Evolutionary conservation across 2,797 vertebrate genomes (phyloP).

Genomic region (Coregonus suidteri): DNA sequence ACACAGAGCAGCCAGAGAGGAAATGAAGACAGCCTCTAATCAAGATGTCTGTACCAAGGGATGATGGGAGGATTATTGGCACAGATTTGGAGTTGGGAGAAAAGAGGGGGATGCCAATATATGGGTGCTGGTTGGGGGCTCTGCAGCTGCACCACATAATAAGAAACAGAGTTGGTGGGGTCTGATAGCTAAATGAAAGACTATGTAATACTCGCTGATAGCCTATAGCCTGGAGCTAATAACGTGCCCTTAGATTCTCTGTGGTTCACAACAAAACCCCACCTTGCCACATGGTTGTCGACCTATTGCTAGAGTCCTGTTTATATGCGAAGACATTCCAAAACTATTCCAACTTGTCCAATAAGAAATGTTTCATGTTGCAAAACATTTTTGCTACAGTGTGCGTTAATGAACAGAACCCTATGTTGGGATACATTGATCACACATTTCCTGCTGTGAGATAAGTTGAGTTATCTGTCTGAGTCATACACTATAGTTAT

Average conservation of each 20-base stretch:
- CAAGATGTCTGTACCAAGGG: not conserved
- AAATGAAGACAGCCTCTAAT: slow-evolving; percentile 7
- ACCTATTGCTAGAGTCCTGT: not conserved
- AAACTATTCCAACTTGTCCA: not conserved
- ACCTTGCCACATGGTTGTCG: not conserved
- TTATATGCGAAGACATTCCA: not conserved
- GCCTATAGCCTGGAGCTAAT: not conserved
- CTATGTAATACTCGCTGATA: not conserved
- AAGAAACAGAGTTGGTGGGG: not conserved
- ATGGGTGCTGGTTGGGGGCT: not conserved
- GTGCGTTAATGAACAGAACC: not conserved
- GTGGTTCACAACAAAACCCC: too few species aligned
- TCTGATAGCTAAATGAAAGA: not conserved
- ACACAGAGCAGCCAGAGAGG: not conserved
- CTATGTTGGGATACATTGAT: not conserved
- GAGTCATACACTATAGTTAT: not conserved
- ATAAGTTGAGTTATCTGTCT: not conserved
- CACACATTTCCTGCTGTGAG: not conserved
- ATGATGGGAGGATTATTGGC: slow-evolving; percentile 5
- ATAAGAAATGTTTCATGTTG: too few species aligned
- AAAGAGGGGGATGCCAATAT: not conserved
- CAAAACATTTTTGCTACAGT: too few species aligned
- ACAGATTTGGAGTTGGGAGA: not conserved
- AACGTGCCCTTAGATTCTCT: too few species aligned
- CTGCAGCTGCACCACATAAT: not conserved